phyloP scores from a whole-genome alignment of 2,113 vertebrate species.

The Amia ocellicauda region DNA sequence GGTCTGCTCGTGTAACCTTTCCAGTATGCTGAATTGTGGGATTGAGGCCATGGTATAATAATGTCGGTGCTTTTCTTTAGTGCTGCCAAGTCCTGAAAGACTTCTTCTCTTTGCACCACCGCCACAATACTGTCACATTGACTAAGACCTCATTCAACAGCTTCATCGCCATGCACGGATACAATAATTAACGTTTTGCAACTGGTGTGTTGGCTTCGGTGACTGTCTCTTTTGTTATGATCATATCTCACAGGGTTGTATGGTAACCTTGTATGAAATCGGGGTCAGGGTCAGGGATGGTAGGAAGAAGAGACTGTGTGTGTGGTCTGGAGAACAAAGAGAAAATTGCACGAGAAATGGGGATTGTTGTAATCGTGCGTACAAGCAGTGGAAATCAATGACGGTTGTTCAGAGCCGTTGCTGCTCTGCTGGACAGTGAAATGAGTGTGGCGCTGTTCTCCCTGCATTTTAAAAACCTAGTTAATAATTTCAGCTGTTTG shows the following conservation, averaged over 20 bases:
- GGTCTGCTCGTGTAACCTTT: background rate
- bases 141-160: no score
- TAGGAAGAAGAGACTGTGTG: slow-evolving; percentile 43
- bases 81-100: no score
- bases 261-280: background rate
- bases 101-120: no score
- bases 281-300: slow-evolving; percentile 14
- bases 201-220: no score
- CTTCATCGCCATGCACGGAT: no score
- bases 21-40: background rate
- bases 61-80: no score
- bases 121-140: no score
- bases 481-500: slow-evolving; percentile 46
- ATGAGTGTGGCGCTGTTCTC: slow-evolving; percentile 47
- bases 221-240: no score
- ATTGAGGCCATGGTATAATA: no score
- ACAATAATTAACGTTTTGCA: no score
- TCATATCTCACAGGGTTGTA: no score
- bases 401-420: slow-evolving; percentile 36
- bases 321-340: slow-evolving; percentile 6
- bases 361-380: slow-evolving; percentile 55
- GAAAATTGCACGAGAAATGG: slow-evolving; percentile 37
- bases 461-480: slow-evolving; percentile 42
- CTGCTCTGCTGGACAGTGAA: slow-evolving; percentile 68
- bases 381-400: slow-evolving; percentile 56